Evolutionary conservation across 2,797 vertebrate genomes (phyloP).

Genomic region (Varecia variegata): DNA sequence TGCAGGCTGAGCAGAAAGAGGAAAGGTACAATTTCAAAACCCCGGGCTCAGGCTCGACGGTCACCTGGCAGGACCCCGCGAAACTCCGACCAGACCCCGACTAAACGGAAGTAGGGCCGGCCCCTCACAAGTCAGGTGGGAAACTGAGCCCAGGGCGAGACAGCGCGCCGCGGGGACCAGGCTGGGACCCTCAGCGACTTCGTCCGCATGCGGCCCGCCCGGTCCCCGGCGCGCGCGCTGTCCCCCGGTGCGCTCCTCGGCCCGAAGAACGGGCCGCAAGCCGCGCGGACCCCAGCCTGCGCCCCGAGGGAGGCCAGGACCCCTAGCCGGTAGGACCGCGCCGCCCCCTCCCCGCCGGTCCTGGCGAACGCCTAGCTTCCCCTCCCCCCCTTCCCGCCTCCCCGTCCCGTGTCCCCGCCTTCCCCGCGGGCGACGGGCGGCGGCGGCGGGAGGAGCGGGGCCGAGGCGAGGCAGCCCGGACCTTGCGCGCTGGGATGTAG

Average conservation of each 20-base stretch:
- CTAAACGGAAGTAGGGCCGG: constrained; percentile 7
- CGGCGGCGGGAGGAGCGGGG: constrained; percentile 73
- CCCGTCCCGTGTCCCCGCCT: constrained; percentile 71
- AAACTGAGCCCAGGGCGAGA: constrained; percentile 33
- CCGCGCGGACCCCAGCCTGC: not conserved
- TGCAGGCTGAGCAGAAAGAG: not conserved
- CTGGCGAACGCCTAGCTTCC: constrained; percentile 15
- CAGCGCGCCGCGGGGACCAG: not conserved
- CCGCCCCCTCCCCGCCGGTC: constrained; percentile 61
- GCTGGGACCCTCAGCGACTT: not conserved
- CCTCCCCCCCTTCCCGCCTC: constrained; percentile 73
- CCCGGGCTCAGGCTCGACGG: not conserved
- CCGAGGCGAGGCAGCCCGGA: constrained; percentile 46
- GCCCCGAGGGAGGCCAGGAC: not conserved
- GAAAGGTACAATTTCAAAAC: not conserved
- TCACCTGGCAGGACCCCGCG: constrained; percentile 1
- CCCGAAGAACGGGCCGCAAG: not conserved
- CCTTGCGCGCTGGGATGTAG: constrained; percentile 67
- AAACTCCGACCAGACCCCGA: not conserved
- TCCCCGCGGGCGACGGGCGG: constrained; percentile 55
- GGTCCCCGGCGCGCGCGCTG: not conserved
- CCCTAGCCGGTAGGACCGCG: constrained; percentile 31
- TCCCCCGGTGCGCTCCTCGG: not conserved
- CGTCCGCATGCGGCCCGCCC: not conserved
- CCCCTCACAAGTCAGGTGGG: constrained; percentile 38